Evolutionary conservation across 2,113 vertebrate genomes (phyloP).

Genomic region (Dicerorhinus sumatrensis): DNA sequence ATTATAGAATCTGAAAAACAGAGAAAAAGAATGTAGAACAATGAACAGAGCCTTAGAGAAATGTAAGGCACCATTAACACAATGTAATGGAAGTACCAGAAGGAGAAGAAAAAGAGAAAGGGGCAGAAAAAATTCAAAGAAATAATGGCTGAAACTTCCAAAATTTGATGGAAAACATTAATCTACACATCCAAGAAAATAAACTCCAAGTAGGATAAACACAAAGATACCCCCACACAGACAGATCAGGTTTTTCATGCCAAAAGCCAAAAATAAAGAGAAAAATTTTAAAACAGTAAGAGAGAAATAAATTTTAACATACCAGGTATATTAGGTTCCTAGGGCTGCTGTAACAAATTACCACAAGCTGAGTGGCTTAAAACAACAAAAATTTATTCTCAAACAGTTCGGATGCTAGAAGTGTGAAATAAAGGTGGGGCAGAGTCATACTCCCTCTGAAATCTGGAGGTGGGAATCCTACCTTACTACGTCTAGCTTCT

Average conservation of each 20-base stretch:
- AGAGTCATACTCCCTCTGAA: neutral
- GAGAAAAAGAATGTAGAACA: neutral
- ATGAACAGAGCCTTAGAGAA: neutral
- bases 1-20: neutral
- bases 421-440: neutral
- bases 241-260: neutral
- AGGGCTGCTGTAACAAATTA: too few relatives aligned
- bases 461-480: neutral
- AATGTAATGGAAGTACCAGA: neutral
- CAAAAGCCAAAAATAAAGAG: neutral
- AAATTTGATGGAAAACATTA: neutral
- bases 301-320: too few relatives aligned
- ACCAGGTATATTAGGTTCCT: too few relatives aligned
- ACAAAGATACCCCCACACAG: neutral
- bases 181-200: neutral
- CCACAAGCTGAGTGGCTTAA: too few relatives aligned
- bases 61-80: neutral
- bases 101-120: neutral
- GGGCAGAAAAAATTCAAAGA: neutral
- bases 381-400: neutral
- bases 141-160: neutral
- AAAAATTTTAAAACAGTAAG: too few relatives aligned
- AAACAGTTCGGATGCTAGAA: neutral
- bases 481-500: neutral
- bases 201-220: neutral